Percentiles rank a stretch among this genome's conserved stretches.
Conservation (phyloP, 2,113 vertebrate species). For the Cathartes aura region DNA sequence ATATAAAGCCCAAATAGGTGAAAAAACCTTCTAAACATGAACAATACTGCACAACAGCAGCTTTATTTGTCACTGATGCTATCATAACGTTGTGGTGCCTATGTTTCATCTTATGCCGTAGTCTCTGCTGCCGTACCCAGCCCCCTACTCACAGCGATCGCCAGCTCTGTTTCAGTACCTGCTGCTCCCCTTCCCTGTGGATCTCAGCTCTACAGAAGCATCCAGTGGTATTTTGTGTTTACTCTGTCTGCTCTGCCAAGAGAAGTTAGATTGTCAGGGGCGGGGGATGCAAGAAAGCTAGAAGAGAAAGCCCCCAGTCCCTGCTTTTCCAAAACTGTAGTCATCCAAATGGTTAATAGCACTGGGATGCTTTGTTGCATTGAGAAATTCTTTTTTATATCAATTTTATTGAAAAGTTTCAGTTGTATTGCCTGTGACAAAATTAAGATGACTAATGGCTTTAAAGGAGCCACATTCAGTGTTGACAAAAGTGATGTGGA, state of each 20-base stretch:
- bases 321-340: background rate
- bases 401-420: background rate
- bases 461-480: background rate
- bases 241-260: background rate
- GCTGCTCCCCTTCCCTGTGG: background rate
- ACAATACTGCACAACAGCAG: background rate
- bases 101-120: background rate
- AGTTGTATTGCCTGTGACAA: background rate
- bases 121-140: background rate
- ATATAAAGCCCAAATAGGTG: background rate
- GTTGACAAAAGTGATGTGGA: background rate
- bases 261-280: background rate
- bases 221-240: background rate
- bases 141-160: fast-evolving
- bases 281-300: background rate
- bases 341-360: background rate
- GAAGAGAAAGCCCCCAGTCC: background rate
- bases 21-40: background rate
- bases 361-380: background rate
- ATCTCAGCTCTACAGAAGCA: background rate
- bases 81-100: background rate
- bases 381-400: background rate
- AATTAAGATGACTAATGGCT: background rate
- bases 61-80: background rate
- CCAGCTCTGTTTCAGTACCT: background rate